Evolutionary conservation across 2,113 vertebrate species (phyloP), one percentile per base, ranked within the genome.

Genomic region (Malurus alboscapulatus): DNA sequence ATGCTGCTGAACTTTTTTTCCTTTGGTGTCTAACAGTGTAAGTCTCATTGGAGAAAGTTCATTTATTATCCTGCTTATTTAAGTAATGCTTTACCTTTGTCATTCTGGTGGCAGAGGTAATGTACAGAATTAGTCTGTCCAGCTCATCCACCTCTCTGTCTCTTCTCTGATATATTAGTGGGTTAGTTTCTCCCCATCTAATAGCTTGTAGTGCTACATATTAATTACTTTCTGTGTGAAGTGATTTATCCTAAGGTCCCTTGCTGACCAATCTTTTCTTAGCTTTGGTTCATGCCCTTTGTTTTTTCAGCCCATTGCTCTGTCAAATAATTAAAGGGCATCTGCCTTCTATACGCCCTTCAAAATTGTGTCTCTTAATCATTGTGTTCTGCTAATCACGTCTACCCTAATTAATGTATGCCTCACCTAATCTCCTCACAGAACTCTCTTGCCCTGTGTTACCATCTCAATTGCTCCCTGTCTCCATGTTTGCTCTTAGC

Each of bases 221-320:
- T 91, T 94, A 95, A 86, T 95, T 95, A 94, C 27, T 30, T 45
- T 95, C 47, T 54, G 17, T 63, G 68, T 38, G 34, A 85, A 80
- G n/a, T 93, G 90, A 86, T 96, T 95, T 83, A 92, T 92, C 67
- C 54, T 54, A 26, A 94, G 90, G 57, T 95, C 92, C 82, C 75
- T 76, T 87, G 90, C 26, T 81, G 27, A 50, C 22, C 18, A 90
- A 1, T 94, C 69, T 96, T 96, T 93, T 87, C 92, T 95, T 89
- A 95, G 72, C 57, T 87, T 93, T 57, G 27, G 85, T 94, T 93
- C 95, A 69, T 84, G 51, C 22, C 71, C 80, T 91, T 84, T 92
- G 62, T 87, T 97, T 88, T 88, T 88, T 79, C 93, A 93, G 73
- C 30, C 82, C 81, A 88, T 97, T 97, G 92, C 40, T 87, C 85